phyloP scores from a whole-genome alignment of 2,888 invertebrate genomes.

The Alloscopus bannaensis region DNA sequence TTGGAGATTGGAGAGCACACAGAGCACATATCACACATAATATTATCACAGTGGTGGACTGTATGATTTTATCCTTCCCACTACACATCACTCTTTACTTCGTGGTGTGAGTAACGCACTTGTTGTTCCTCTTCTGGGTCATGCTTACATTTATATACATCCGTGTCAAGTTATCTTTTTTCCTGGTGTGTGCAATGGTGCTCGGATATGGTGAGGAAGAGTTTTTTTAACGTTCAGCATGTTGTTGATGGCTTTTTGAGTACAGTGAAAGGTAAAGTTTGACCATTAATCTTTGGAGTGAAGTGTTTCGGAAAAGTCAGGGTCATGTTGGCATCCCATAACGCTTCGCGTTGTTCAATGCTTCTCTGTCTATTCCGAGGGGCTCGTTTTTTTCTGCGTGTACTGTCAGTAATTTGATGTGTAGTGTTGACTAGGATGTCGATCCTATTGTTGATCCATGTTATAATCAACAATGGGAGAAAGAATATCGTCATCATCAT shows the following conservation, averaged over 20 bases:
- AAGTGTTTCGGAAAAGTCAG: slow-evolving; percentile 60
- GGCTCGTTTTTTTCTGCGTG: slow-evolving; percentile 5
- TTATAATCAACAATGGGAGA: slow-evolving; percentile 25
- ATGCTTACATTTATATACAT: neutral
- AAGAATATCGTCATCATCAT: slow-evolving; percentile 25
- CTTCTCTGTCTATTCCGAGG: slow-evolving; percentile 12
- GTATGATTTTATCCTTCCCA: neutral
- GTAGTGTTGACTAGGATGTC: slow-evolving; percentile 41
- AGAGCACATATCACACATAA: slow-evolving; percentile 2
- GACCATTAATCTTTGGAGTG: slow-evolving; percentile 63
- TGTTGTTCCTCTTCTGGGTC: slow-evolving; percentile 17
- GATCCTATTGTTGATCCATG: slow-evolving; percentile 24
- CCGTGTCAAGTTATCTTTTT: neutral
- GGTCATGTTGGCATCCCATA: slow-evolving; percentile 57
- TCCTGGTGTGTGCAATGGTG: no score
- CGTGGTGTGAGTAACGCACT: neutral
- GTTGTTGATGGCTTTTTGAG: slow-evolving; percentile 57
- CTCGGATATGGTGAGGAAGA: slow-evolving; percentile 29
- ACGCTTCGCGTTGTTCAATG: slow-evolving; percentile 18
- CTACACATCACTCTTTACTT: neutral
- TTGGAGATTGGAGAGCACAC: slow-evolving; percentile 34
- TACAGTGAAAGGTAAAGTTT: slow-evolving; percentile 59
- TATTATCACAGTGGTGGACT: neutral
- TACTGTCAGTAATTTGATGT: no score
- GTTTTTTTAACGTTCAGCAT: slow-evolving; percentile 47